These are phyloP conservation scores for Notarius quadriscutis DNA, from an alignment of 2,113 vertebrate species.

Conservation along the genomic window DNA sequence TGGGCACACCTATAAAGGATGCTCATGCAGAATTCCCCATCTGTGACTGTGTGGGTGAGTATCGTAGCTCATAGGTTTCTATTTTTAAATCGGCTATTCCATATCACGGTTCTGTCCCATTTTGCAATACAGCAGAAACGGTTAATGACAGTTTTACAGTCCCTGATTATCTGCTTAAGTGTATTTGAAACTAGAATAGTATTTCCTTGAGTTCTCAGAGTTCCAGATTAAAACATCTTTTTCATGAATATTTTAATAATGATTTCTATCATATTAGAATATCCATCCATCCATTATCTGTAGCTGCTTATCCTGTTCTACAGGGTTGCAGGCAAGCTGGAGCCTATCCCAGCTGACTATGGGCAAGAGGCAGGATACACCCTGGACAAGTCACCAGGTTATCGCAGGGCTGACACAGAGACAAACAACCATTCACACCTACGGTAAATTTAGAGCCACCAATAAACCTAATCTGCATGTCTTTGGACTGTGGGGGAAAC, in stretches of 20 bases:
- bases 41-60: conserved; percentile 94
- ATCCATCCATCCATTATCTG: too few relatives aligned
- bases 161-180: neutral
- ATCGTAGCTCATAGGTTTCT: neutral
- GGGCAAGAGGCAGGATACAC: too few relatives aligned
- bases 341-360: too few relatives aligned
- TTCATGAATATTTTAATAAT: neutral
- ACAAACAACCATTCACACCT: too few relatives aligned
- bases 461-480: too few relatives aligned
- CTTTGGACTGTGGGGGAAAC: too few relatives aligned
- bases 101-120: neutral
- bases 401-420: too few relatives aligned
- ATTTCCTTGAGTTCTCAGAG: neutral
- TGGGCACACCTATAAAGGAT: conserved; percentile 90
- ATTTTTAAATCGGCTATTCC: neutral
- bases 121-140: neutral
- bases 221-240: neutral
- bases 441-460: too few relatives aligned
- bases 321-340: too few relatives aligned
- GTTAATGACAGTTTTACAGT: neutral
- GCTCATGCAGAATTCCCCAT: conserved; percentile 87
- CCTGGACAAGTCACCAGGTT: too few relatives aligned
- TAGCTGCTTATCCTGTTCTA: too few relatives aligned
- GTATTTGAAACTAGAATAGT: neutral
- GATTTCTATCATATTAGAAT: neutral